These are phyloP conservation scores for Enteromius paludinosus DNA, from an alignment of 2,797 vertebrate species.

Conservation along the genomic window DNA sequence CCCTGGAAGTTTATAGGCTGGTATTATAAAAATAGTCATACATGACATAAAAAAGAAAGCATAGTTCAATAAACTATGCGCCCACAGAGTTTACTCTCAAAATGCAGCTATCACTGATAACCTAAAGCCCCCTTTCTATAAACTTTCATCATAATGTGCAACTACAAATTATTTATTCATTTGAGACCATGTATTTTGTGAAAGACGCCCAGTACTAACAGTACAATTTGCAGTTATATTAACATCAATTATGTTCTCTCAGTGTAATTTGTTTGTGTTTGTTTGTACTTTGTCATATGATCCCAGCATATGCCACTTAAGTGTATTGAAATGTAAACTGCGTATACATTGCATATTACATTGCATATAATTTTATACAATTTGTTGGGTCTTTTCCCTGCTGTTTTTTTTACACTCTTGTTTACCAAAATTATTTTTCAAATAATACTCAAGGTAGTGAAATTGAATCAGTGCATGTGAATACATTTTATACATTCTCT, in stretches of 20 bases:
- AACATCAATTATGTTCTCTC: background rate
- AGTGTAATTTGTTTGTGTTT: background rate
- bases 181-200: slow-evolving; percentile 5
- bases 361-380: slow-evolving; percentile 32
- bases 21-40: background rate
- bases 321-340: slow-evolving; percentile 32
- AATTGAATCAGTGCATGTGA: slow-evolving; percentile 50
- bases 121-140: background rate
- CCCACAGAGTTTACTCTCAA: background rate
- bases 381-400: background rate
- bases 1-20: background rate
- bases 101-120: background rate
- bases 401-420: slow-evolving; percentile 41
- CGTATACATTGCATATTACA: slow-evolving; percentile 13
- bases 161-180: slow-evolving; percentile 21
- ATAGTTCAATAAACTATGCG: background rate
- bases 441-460: slow-evolving; percentile 35
- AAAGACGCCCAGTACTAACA: background rate
- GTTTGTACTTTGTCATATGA: background rate
- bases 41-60: background rate
- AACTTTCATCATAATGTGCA: background rate
- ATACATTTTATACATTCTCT: slow-evolving; percentile 55
- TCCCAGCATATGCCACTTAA: slow-evolving; percentile 7
- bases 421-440: slow-evolving; percentile 47
- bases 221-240: background rate